These are phyloP conservation scores for Hemicentrotus pulcherrimus DNA, from an alignment of 35 echinoderm and acorn worm species.

Conservation along the genomic window DNA sequence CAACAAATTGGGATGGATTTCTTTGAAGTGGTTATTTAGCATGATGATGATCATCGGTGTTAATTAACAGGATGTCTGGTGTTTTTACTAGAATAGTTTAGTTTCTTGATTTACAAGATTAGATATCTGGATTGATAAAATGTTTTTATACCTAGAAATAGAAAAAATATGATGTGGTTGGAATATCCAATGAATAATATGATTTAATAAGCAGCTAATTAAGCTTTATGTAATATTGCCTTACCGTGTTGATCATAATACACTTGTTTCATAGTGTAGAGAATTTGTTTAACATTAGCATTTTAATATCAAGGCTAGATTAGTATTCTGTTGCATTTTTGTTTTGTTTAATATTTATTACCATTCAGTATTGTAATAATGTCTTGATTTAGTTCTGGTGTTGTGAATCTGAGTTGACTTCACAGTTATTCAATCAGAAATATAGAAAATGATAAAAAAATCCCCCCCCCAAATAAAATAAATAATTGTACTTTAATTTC, in stretches of 20 bases:
- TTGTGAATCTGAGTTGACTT: neutral
- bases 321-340: neutral
- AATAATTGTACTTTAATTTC: neutral
- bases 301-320: neutral
- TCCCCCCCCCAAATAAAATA: neutral
- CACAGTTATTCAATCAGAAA: neutral
- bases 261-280: neutral
- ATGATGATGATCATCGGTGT: neutral
- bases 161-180: too few species aligned
- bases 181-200: neutral
- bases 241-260: neutral
- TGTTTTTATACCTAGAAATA: too few species aligned
- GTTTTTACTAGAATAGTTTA: neutral
- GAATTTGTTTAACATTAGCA: neutral
- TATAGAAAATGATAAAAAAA: neutral
- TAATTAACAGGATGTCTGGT: neutral
- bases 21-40: constrained; percentile 22
- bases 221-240: neutral
- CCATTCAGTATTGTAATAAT: neutral
- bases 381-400: neutral
- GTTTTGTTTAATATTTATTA: neutral
- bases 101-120: neutral
- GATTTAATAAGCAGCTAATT: neutral
- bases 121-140: too few species aligned
- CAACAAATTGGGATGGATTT: neutral